These are phyloP conservation scores for Dasysyrphus tricinctus DNA, from an alignment of 2,888 invertebrate species.

Conservation along the genomic window DNA sequence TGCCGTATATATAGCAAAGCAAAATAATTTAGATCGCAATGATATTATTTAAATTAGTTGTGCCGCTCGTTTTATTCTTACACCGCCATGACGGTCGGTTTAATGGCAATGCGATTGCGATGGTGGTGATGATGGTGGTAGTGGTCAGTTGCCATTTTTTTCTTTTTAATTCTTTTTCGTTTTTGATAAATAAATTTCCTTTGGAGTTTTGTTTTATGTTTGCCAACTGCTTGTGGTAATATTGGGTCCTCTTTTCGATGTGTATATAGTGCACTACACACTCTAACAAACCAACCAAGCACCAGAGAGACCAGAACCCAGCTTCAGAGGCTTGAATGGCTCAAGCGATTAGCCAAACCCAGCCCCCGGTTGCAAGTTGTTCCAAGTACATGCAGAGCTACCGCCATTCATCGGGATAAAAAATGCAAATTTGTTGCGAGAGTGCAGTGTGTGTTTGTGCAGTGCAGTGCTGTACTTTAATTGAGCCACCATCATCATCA, in stretches of 20 bases:
- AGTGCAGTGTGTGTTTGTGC: conserved; percentile 33
- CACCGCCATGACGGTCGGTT: conserved; percentile 44
- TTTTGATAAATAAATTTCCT: conserved; percentile 40
- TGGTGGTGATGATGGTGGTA: conserved; percentile 30
- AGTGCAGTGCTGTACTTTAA: conserved; percentile 57
- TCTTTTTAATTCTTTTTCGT: conserved; percentile 10
- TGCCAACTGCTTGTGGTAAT: conserved; percentile 61
- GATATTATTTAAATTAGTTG: conserved; percentile 75
- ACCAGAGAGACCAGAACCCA: neutral
- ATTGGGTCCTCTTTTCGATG: conserved; percentile 55
- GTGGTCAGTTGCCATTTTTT: conserved; percentile 68
- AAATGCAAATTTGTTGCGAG: conserved; percentile 68
- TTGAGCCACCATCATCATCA: conserved; percentile 45
- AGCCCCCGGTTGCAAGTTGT: conserved; percentile 61
- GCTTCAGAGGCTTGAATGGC: conserved; percentile 55
- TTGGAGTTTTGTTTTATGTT: conserved; percentile 29
- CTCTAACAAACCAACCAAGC: conserved; percentile 51
- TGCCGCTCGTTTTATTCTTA: conserved; percentile 69
- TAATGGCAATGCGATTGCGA: neutral
- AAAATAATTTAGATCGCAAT: conserved; percentile 76
- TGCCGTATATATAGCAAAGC: conserved; percentile 71
- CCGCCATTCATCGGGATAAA: conserved; percentile 57
- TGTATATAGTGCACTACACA: conserved; percentile 26
- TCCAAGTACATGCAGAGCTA: conserved; percentile 52
- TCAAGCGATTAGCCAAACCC: conserved; percentile 74